Percentiles rank a stretch among this genome's conserved stretches.
phyloP scores from a whole-genome alignment of 2,888 invertebrate species.

The Coleophora flavipennella region DNA sequence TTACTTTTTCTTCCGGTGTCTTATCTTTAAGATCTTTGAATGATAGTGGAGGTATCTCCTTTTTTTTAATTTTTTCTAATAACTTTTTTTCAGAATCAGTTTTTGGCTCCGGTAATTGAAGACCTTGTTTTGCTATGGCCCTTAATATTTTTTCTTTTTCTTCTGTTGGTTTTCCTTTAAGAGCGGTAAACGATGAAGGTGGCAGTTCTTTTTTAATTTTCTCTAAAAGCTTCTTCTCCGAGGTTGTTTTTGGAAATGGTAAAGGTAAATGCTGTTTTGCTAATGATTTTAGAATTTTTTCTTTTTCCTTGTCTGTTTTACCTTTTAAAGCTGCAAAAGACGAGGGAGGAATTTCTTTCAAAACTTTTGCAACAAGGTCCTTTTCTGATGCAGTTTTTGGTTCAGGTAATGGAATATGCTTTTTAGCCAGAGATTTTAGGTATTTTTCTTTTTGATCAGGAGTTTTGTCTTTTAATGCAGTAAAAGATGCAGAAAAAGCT shows the following conservation, averaged over 20 bases:
- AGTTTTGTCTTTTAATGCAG: constrained; percentile 22
- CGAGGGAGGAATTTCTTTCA: too few relatives aligned
- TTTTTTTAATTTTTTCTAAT: constrained; percentile 18
- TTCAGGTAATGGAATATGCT: too few relatives aligned
- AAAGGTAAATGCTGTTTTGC: constrained; percentile 1
- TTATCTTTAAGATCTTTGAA: too few relatives aligned
- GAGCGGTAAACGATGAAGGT: constrained; percentile 8
- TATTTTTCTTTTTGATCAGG: constrained; percentile 11
- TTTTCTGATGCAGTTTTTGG: too few relatives aligned
- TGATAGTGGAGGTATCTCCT: constrained; percentile 10
- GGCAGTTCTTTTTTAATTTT: too few relatives aligned
- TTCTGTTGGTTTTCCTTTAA: constrained; percentile 19
- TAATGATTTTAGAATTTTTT: constrained; percentile 13
- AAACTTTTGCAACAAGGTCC: too few relatives aligned
- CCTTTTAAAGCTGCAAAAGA: background rate
- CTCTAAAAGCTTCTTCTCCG: too few relatives aligned
- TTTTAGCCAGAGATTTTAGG: too few relatives aligned
- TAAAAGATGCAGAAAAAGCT: constrained; percentile 14
- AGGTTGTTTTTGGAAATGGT: background rate
- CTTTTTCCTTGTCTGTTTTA: constrained; percentile 6
- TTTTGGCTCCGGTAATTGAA: constrained; percentile 18
- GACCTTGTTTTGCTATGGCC: constrained; percentile 10
- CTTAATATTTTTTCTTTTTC: constrained; percentile 21
- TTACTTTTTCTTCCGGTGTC: too few relatives aligned
- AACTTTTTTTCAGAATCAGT: constrained; percentile 21